phyloP scores from a whole-genome alignment of 2,113 vertebrate genomes.

The Carassius gibelio region DNA sequence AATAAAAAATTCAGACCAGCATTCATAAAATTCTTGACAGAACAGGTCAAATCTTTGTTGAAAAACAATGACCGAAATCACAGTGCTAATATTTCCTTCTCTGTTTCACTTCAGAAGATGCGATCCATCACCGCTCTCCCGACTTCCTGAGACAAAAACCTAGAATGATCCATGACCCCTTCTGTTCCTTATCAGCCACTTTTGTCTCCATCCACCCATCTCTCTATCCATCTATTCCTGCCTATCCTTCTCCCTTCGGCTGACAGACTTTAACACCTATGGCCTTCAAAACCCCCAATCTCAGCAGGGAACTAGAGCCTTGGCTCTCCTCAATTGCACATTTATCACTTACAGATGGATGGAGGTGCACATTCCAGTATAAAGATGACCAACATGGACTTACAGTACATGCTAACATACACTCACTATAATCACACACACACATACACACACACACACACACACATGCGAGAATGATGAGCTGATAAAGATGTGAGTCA shows the following conservation, averaged over 20 bases:
- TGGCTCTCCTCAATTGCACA: slow-evolving; percentile 28
- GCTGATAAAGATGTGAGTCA: slow-evolving; percentile 22
- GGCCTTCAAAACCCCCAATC: slow-evolving; percentile 20
- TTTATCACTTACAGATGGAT: slow-evolving; percentile 5
- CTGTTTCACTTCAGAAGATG: neutral
- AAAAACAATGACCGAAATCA: neutral
- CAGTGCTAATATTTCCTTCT: neutral
- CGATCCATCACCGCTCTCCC: neutral
- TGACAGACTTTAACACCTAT: neutral
- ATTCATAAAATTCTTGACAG: neutral
- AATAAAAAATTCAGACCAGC: neutral
- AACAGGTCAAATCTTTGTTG: neutral
- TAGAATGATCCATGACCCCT: slow-evolving; percentile 7
- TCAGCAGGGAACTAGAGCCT: neutral
- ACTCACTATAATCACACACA: neutral
- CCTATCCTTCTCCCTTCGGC: neutral
- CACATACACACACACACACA: neutral
- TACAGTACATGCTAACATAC: slow-evolving; percentile 29
- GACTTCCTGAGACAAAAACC: slow-evolving; percentile 21
- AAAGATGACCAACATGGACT: neutral
- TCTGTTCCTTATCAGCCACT: neutral
- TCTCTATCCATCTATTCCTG: neutral
- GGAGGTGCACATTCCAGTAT: neutral
- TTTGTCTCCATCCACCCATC: slow-evolving; percentile 9
- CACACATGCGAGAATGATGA: neutral